Percentiles rank a stretch among this genome's conserved stretches.
Conservation (phyloP, 2,797 vertebrate species). For the Melanotaenia trifasciata region DNA sequence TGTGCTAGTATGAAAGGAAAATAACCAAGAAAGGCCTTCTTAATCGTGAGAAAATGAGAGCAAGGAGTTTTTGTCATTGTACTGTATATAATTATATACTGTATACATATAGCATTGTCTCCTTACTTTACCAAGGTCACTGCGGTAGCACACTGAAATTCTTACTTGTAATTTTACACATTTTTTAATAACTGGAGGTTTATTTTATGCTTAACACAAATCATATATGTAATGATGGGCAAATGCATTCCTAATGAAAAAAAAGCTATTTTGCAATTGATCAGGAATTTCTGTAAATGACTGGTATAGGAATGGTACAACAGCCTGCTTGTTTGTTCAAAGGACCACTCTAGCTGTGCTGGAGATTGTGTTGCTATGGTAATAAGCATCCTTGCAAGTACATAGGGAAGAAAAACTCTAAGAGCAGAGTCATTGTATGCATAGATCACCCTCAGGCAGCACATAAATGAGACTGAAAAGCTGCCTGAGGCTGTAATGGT, state of each 20-base stretch:
- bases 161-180: no score
- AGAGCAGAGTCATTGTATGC: conserved; percentile 45
- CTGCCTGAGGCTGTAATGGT: conserved; percentile 6
- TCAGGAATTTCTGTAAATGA: conserved; percentile 27
- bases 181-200: no score
- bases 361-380: conserved; percentile 74
- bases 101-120: neutral
- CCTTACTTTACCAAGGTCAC: no score
- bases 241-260: conserved; percentile 17
- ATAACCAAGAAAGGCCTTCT: conserved; percentile 30
- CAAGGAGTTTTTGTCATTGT: neutral
- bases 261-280: conserved; percentile 25
- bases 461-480: conserved; percentile 44
- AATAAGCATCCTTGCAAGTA: conserved; percentile 54
- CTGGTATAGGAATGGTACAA: conserved; percentile 28
- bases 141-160: no score
- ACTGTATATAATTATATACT: neutral
- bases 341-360: conserved; percentile 46
- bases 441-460: conserved; percentile 45
- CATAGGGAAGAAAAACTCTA: conserved; percentile 41
- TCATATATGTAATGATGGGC: neutral
- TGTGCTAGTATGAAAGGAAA: conserved; percentile 55
- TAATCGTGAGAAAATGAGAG: conserved; percentile 55
- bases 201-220: no score
- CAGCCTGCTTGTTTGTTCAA: conserved; percentile 49